Evolutionary conservation across 1,140 invertebrate species (phyloP).

Genomic region (Thaumatotibia leucotreta): DNA sequence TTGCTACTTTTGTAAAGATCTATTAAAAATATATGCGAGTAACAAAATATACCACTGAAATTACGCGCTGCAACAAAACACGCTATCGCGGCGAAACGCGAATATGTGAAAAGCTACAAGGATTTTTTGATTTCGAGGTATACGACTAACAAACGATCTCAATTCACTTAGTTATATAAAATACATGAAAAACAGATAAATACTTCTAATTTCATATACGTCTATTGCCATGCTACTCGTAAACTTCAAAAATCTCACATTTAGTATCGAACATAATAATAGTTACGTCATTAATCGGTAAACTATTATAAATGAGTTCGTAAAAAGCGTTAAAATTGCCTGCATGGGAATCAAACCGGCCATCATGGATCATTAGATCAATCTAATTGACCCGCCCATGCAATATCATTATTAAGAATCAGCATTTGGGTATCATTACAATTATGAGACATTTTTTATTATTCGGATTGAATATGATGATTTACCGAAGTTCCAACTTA

Average conservation of each 20-base stretch:
- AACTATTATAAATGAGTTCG: constrained; percentile 2
- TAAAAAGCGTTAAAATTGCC: constrained; percentile 29
- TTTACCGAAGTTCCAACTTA: not conserved
- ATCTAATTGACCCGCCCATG: constrained; percentile 60
- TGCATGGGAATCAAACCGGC: constrained; percentile 53
- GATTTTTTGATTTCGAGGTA: no score
- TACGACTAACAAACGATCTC: no score
- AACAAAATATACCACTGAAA: no score
- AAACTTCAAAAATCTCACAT: not conserved
- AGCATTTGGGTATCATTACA: not conserved
- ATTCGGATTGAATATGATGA: not conserved
- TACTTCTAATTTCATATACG: no score
- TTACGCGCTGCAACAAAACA: no score
- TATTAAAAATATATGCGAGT: no score
- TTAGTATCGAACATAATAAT: not conserved
- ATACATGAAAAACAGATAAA: no score
- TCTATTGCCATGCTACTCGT: no score
- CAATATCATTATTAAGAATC: constrained; percentile 51
- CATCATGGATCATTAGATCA: constrained; percentile 62
- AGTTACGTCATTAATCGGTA: not conserved
- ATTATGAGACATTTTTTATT: constrained; percentile 8
- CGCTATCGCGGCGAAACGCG: no score
- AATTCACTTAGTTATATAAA: no score
- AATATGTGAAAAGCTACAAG: no score
- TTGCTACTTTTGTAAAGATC: no score